Conservation (phyloP, 2,113 vertebrate genomes). For the Probosciger aterrimus region DNA sequence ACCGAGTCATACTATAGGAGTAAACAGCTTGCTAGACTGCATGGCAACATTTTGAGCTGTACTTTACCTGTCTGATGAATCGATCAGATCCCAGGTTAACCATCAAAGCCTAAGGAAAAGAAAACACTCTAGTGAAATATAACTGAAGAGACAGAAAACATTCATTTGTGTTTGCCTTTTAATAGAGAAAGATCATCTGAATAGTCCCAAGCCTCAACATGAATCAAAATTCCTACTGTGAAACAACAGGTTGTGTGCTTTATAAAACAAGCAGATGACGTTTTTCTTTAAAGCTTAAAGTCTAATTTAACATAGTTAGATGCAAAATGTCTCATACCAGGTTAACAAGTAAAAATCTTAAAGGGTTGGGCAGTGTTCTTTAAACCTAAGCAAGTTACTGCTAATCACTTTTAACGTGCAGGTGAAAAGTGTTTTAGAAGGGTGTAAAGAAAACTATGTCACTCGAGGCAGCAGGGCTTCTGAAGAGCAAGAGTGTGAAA, state of each 20-base stretch:
- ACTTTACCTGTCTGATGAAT: slow-evolving; percentile 92
- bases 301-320: not conserved
- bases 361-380: not conserved
- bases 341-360: not conserved
- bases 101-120: slow-evolving; percentile 87
- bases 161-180: not conserved
- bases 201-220: not conserved
- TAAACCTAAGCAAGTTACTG: not conserved
- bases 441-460: not conserved
- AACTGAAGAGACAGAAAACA: not conserved
- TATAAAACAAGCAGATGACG: not conserved
- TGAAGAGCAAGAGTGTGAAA: not conserved
- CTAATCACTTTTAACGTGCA: not conserved
- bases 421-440: not conserved
- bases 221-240: not conserved
- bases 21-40: not conserved
- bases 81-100: slow-evolving; percentile 95
- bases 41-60: not conserved
- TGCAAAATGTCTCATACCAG: not conserved
- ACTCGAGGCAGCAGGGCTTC: not conserved
- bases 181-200: not conserved
- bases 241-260: not conserved
- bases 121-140: not conserved
- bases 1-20: not conserved
- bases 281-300: not conserved